Evolutionary conservation across 2,797 vertebrate species (phyloP), one percentile per base, ranked within the genome.

Genomic region (Lepilemur septentrionalis): DNA sequence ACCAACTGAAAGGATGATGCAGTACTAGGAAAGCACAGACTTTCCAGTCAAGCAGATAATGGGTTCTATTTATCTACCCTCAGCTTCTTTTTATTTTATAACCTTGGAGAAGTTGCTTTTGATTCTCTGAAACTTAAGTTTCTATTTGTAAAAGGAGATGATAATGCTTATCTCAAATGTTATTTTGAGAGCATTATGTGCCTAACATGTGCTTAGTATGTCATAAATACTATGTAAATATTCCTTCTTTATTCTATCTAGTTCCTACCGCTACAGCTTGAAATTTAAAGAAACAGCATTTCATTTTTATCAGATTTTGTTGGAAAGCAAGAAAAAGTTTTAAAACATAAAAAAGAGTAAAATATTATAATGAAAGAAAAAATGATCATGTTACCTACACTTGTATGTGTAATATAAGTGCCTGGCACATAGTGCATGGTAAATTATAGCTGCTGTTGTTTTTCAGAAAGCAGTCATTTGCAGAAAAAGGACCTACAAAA

Each of bases 271-370:
- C 22, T 69, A 18, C 6, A 83, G 7, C 41, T 20, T 86, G 38
- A 95, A 94, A 65, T 89, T 79, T 88, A 90, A 94, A 43, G 32
- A 63, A 82, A 35, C 63, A 69, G 30, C 41, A 76, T 67, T 83
- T 95, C 38, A 52, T 97, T 72, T 79, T 88, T 89, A 90, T 17
- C 50, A 88, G 41, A 89, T 85, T 95, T 95, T 91, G 35, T 67
- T 95, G 46, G 82, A 84, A 94, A 85, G 48, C n/a, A 90, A 59
- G n/a, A 14, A 70, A 80, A 92, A 50, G 9, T 59, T 94, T 80
- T 30, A 90, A 76, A 89, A 73, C 5, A 18, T 72, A 93, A 55
- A 13, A 38, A 90, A 67, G 4, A 35, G 25, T 70, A 83, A 83
- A 84, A 43, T 91, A 57, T 55, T 61, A 80, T 6, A 55, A 30